Base-by-base conservation (phyloP, 35 echinoderm and acorn worm species). In the Eucidaris tribuloides region DNA sequence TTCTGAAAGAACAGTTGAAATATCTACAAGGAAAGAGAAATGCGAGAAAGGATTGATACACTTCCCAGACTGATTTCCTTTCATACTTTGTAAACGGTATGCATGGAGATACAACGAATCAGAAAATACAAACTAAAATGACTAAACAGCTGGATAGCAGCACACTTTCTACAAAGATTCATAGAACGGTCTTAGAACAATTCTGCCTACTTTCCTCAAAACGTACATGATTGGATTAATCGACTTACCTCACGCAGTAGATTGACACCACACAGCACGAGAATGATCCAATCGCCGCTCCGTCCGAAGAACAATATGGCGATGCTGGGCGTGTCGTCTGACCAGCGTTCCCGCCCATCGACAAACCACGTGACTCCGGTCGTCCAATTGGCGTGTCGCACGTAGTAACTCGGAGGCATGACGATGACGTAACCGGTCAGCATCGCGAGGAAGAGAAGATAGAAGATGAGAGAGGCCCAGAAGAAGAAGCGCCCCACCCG, bases 401-500 rank as follows among this genome's bases (percentile, higher is more conserved):
- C 50, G 52, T 93, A 99, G 58, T 85, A 97, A 3, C 83, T 63
- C 0, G 96, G 96, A 35, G 96, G 91, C 39, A 82, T 91, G 36
- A 65, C 70, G 1, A 90, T 19, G 27, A 99, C 89, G 84, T 93
- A 99, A 30, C 90, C 91, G 1, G 96, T 99, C 36, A 99, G 68
- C 37, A 90, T 79, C 18, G 65, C 49, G 32, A 99, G 58, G 80
- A 90, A 99, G 6, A 99, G 31, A 7, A 83, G 49, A 60, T 99
- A 93, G 43, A 93, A 37, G 33, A 85, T 62, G 42, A 99, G 81
- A 9, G 91, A 99, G 0, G 74, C 4, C 79, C 92, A 99, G 83
- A 93, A 99, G 82, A 99, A 89, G 74, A 77, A 74, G 18, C 96
- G 82, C 6, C 90, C 96, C 25, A 93, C 88, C 35, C 66, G 83